Evolutionary conservation across 64 coral and sea anemone genomes (phyloP).

Genomic region (Porites australiensis): DNA sequence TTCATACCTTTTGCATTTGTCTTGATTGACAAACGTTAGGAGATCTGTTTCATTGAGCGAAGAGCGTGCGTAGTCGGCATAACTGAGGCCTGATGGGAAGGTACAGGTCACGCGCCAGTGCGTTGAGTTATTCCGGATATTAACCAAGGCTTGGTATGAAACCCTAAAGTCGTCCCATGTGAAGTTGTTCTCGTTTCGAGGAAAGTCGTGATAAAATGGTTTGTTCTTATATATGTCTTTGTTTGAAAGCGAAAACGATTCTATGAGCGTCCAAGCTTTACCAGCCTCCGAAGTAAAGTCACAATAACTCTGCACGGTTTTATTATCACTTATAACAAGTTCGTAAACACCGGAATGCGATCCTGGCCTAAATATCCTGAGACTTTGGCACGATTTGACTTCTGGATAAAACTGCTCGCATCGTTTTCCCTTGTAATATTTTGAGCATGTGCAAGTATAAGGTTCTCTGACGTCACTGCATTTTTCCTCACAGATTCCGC

Average conservation of each 20-base stretch:
- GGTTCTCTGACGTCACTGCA: slow-evolving; percentile 35
- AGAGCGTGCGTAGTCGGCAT: slow-evolving; percentile 38
- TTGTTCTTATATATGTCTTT: neutral
- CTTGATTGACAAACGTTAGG: slow-evolving; percentile 7
- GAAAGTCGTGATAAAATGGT: slow-evolving; percentile 41
- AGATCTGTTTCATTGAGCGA: slow-evolving; percentile 11
- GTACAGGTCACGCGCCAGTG: slow-evolving; percentile 43
- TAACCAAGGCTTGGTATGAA: slow-evolving; percentile 9
- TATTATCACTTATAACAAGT: neutral
- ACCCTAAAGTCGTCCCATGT: slow-evolving; percentile 16
- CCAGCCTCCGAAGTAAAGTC: slow-evolving; percentile 1
- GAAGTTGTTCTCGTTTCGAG: slow-evolving; percentile 24
- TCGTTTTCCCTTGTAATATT: slow-evolving; percentile 17
- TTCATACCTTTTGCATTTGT: slow-evolving; percentile 9
- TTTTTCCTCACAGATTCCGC: slow-evolving; percentile 37
- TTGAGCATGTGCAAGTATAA: slow-evolving; percentile 40
- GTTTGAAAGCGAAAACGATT: slow-evolving; percentile 58
- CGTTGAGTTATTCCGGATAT: slow-evolving; percentile 31
- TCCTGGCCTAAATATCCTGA: neutral
- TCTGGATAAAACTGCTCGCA: slow-evolving; percentile 22
- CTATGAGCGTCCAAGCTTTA: slow-evolving; percentile 62
- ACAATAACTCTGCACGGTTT: slow-evolving; percentile 11
- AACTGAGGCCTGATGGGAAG: slow-evolving; percentile 26
- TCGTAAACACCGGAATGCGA: slow-evolving; percentile 2
- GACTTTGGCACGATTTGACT: slow-evolving; percentile 13